Percentiles rank a stretch among this genome's conserved stretches.
phyloP scores from a whole-genome alignment of 2,113 vertebrate genomes.

The Ctenomys sociabilis region DNA sequence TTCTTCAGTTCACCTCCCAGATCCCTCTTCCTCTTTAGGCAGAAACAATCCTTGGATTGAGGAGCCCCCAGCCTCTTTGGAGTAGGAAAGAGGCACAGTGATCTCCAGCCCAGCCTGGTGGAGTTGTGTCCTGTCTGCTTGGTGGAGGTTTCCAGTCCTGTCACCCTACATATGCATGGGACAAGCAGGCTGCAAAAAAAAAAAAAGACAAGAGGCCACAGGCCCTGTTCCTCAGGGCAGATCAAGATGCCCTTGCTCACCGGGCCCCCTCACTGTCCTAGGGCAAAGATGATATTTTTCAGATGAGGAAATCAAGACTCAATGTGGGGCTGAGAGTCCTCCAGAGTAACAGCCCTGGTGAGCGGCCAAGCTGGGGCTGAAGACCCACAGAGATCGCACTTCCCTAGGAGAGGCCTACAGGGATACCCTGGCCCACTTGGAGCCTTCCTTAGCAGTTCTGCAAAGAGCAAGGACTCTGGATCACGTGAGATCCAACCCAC shows the following conservation, averaged over 20 bases:
- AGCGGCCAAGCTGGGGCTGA: not conserved
- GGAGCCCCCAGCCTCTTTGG: not conserved
- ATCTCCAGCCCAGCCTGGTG: not conserved
- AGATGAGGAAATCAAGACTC: not conserved
- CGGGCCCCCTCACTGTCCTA: not conserved
- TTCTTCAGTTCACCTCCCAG: not conserved
- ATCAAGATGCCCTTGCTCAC: not conserved
- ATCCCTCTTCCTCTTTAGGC: not conserved
- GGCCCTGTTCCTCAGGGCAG: not conserved
- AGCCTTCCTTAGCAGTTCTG: not conserved
- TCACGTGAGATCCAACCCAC: not conserved
- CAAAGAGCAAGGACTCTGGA: not conserved
- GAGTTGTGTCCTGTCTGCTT: not conserved
- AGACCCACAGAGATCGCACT: not conserved
- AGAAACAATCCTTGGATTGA: not conserved
- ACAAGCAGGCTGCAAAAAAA: not conserved
- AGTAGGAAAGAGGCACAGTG: not conserved
- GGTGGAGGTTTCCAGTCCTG: not conserved
- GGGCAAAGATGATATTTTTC: not conserved
- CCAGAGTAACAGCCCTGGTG: not conserved
- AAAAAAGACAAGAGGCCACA: not conserved
- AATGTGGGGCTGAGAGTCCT: not conserved
- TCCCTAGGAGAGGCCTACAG: not conserved
- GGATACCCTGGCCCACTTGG: not conserved
- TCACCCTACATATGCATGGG: not conserved